These are phyloP conservation scores for Punctoribates punctum DNA, from an alignment of 2,888 invertebrate species.

Conservation along the genomic window DNA sequence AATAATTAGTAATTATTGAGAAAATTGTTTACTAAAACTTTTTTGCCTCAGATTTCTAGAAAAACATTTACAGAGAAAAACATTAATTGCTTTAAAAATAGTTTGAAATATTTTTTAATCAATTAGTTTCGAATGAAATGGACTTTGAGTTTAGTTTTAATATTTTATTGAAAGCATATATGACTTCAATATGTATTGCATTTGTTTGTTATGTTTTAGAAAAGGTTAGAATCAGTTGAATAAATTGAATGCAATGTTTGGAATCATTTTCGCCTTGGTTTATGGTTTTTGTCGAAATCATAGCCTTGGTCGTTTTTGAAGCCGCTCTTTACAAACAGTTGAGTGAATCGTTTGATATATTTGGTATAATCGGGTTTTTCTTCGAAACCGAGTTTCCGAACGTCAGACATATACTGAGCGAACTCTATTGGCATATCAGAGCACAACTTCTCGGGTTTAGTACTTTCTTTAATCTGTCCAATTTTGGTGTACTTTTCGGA, in stretches of 20 bases:
- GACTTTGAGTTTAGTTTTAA: too few species aligned
- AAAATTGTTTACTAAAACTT: neutral
- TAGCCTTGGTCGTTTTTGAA: neutral
- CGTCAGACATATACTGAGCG: neutral
- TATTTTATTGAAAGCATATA: too few species aligned
- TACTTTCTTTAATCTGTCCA: neutral
- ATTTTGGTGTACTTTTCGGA: conserved; percentile 2
- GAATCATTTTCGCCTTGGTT: neutral
- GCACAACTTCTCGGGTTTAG: neutral
- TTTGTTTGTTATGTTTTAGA: too few species aligned
- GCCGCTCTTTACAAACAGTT: neutral
- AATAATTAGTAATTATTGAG: neutral
- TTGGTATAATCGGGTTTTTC: conserved; percentile 1
- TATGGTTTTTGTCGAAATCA: conserved; percentile 12
- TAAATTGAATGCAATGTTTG: neutral
- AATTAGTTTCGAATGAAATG: too few species aligned
- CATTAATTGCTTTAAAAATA: too few species aligned
- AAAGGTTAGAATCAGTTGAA: too few species aligned
- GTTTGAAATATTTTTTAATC: too few species aligned
- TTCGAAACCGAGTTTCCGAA: neutral
- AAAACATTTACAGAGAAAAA: too few species aligned
- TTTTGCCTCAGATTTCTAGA: too few species aligned
- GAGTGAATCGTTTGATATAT: neutral
- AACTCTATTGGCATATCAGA: conserved; percentile 6
- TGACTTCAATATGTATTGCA: too few species aligned